phyloP scores from a whole-genome alignment of 2,797 vertebrate genomes.

The Argya squamiceps region DNA sequence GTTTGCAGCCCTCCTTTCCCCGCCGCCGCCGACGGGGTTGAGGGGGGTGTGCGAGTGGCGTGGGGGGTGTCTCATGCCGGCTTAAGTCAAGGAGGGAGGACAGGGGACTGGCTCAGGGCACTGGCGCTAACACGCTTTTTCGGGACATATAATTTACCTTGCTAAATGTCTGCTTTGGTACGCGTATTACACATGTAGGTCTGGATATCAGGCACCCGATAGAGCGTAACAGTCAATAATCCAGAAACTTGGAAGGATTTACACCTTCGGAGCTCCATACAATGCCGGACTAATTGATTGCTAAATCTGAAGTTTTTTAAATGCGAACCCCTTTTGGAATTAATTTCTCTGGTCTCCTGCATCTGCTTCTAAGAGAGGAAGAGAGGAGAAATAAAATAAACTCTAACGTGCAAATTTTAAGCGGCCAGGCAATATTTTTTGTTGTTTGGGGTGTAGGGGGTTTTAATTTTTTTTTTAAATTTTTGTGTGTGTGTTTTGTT shows the following conservation, averaged over 20 bases:
- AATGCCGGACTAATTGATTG: background rate
- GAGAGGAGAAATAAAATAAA: background rate
- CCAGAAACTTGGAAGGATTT: slow-evolving; percentile 24
- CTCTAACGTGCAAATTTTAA: background rate
- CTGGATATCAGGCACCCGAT: background rate
- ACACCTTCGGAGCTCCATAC: background rate
- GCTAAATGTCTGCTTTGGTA: background rate
- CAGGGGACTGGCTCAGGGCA: background rate
- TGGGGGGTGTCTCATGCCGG: background rate
- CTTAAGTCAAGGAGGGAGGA: background rate
- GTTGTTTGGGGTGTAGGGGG: background rate
- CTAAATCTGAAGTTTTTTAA: background rate
- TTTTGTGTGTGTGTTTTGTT: background rate
- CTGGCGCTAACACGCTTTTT: background rate
- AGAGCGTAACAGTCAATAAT: slow-evolving; percentile 19
- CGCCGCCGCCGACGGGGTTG: background rate
- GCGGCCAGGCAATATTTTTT: background rate
- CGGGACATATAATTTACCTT: background rate
- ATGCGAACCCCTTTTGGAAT: background rate
- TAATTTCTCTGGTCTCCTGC: background rate
- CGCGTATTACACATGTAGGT: background rate
- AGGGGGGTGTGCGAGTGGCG: no score
- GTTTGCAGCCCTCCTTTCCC: background rate
- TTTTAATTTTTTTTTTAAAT: background rate
- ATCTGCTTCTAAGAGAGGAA: background rate